These are phyloP conservation scores for Pteropus rufus DNA, from an alignment of 2,797 vertebrate species.

Conservation along the genomic window DNA sequence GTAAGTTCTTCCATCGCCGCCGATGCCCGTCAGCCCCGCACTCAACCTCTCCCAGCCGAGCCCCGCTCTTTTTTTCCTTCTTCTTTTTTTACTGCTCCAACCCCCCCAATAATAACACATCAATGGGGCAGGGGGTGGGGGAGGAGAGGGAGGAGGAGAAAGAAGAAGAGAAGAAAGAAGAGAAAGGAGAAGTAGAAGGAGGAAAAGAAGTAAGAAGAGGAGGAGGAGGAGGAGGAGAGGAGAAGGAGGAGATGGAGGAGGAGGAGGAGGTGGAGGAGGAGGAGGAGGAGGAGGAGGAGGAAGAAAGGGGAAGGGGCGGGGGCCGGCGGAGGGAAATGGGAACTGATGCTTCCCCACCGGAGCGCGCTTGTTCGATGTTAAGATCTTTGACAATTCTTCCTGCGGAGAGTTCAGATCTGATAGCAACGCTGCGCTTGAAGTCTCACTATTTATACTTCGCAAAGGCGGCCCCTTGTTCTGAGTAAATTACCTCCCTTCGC, in stretches of 20 bases:
- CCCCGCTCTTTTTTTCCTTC: conserved; percentile 76
- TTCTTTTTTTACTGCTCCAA: conserved; percentile 84
- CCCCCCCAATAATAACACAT: conserved; percentile 89
- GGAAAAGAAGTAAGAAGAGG: neutral
- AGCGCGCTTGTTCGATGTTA: conserved; percentile 80
- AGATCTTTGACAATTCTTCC: conserved; percentile 90
- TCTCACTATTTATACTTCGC: conserved; percentile 99
- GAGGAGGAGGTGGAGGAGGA: neutral
- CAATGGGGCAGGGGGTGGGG: conserved; percentile 84
- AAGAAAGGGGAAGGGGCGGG: conserved; percentile 52
- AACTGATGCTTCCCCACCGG: conserved; percentile 85
- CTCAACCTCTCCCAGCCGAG: conserved; percentile 66
- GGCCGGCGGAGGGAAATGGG: conserved; percentile 83
- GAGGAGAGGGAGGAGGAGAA: neutral
- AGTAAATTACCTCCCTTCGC: conserved; percentile 96
- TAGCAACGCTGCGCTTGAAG: conserved; percentile 92
- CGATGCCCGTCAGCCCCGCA: conserved; percentile 67
- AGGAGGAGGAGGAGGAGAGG: neutral
- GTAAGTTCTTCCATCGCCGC: conserved; percentile 98
- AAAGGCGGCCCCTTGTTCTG: conserved; percentile 95
- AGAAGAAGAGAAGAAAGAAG: neutral
- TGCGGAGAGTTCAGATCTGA: conserved; percentile 91
- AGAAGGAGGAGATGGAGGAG: neutral
- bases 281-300: conserved; percentile 13
- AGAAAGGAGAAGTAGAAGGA: neutral